A percentile compares a stretch with the other conserved stretches of the same genome.
Conservation (phyloP, 2,113 vertebrate genomes). For the Tachycineta bicolor region DNA sequence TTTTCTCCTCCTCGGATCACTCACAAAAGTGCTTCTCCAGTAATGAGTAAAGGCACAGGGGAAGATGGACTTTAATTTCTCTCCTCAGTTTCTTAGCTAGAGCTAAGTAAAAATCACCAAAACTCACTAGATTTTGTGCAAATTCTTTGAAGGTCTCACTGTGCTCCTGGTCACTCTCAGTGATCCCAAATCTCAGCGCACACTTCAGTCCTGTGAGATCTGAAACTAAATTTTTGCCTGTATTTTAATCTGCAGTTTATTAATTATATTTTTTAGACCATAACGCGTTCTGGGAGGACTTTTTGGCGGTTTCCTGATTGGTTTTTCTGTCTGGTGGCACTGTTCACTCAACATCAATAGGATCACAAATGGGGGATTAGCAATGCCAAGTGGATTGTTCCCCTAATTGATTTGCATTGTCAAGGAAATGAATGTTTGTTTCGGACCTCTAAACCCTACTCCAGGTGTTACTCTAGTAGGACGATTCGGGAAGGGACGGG, state of each 20-base stretch:
- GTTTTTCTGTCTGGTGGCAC: not conserved
- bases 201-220: not conserved
- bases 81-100: not conserved
- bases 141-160: not conserved
- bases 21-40: not conserved
- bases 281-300: not conserved
- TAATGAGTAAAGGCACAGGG: not conserved
- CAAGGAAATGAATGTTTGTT: not conserved
- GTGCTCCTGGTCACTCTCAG: not conserved
- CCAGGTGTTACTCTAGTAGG: not conserved
- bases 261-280: not conserved
- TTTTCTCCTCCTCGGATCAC: not conserved
- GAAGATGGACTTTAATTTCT: not conserved
- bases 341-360: not conserved
- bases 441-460: too few species aligned
- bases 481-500: not conserved
- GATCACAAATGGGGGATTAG: not conserved
- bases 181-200: not conserved
- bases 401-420: not conserved
- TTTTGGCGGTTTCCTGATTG: not conserved
- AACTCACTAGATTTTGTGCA: not conserved
- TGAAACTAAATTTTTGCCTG: not conserved
- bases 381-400: not conserved
- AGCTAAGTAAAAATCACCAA: not conserved
- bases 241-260: not conserved